Percentiles rank a stretch among this genome's conserved stretches.
These are phyloP conservation scores for Bos javanicus DNA, from an alignment of 2,113 vertebrate genomes.

Conservation along the genomic window DNA sequence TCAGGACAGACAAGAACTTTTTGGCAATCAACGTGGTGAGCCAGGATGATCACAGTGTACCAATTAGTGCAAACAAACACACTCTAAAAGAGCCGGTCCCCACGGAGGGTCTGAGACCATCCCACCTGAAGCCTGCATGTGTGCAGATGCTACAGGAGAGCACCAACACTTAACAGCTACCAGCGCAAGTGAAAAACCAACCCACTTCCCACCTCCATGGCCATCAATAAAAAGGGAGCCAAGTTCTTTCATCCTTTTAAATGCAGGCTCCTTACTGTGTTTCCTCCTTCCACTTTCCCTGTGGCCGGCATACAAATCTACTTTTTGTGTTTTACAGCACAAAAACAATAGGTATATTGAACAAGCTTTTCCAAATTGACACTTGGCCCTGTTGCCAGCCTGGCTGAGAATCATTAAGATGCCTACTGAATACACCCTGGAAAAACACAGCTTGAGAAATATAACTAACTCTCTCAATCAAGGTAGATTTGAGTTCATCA, in stretches of 20 bases:
- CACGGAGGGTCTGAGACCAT: not conserved
- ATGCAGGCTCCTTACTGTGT: not conserved
- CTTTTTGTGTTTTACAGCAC: not conserved
- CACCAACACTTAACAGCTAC: too few relatives aligned
- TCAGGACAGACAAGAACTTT: not conserved
- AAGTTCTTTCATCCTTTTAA: not conserved
- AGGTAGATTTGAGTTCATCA: not conserved
- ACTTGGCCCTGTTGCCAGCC: not conserved
- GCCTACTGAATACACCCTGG: not conserved
- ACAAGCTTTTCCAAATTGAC: not conserved
- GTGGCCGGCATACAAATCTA: not conserved
- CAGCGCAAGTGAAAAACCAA: not conserved
- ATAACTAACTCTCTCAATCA: not conserved
- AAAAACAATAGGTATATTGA: not conserved
- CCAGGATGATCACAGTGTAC: not conserved
- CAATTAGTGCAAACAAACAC: not conserved
- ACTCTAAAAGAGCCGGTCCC: not conserved
- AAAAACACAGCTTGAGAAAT: not conserved
- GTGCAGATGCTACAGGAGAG: not conserved
- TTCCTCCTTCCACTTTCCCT: not conserved
- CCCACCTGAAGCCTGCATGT: not conserved
- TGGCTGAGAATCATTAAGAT: not conserved
- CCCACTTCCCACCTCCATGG: not conserved
- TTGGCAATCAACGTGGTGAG: not conserved
- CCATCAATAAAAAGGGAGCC: not conserved